Conservation (phyloP, 2,888 invertebrate genomes). For the Drosophila aldrichi region DNA sequence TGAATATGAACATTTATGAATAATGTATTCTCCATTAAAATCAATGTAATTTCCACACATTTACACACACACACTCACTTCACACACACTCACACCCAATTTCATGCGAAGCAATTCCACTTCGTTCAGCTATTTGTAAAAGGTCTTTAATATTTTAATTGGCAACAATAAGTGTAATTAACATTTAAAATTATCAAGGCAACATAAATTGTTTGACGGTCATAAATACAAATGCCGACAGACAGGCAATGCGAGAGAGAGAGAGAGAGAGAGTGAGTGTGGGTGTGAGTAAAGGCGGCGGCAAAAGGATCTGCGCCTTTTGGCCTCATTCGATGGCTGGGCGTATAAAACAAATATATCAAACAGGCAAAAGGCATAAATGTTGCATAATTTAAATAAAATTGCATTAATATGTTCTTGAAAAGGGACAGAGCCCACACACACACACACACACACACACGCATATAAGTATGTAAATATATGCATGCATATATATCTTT, state of each 20-base stretch:
- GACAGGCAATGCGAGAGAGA: too few species aligned
- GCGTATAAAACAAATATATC: conserved; percentile 59
- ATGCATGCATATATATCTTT: conserved; percentile 24
- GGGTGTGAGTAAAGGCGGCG: conserved; percentile 21
- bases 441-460: neutral
- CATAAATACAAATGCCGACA: conserved; percentile 47
- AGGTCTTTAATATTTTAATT: conserved; percentile 64
- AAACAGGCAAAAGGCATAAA: conserved; percentile 61
- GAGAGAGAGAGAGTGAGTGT: neutral
- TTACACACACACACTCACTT: neutral
- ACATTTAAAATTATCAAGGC: conserved; percentile 65
- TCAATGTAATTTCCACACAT: neutral
- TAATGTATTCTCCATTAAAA: neutral
- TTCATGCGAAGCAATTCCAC: neutral
- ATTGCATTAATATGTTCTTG: conserved; percentile 75
- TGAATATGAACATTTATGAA: too few species aligned
- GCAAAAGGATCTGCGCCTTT: conserved; percentile 2
- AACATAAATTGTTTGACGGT: conserved; percentile 56
- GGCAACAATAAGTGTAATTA: conserved; percentile 57
- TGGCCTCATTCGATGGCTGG: conserved; percentile 5
- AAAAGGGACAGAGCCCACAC: conserved; percentile 41
- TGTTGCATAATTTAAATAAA: conserved; percentile 78
- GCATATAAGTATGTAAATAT: conserved; percentile 5
- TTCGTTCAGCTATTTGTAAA: conserved; percentile 17
- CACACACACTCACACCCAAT: too few species aligned